Percentiles rank a stretch among this genome's conserved stretches.
These are phyloP conservation scores for Sipha flava DNA, from an alignment of 1,140 invertebrate species.

Conservation along the genomic window DNA sequence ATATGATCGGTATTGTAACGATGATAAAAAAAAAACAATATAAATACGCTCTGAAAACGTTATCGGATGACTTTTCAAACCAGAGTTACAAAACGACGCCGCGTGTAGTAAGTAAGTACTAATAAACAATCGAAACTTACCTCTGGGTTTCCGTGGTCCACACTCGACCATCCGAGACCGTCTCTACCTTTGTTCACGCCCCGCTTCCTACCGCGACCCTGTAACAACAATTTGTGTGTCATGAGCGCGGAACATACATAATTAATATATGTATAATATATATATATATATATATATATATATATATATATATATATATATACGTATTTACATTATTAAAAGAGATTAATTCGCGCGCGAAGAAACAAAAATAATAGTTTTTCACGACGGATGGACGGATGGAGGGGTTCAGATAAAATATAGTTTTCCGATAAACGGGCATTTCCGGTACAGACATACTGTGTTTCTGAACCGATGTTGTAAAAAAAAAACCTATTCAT, in stretches of 20 bases:
- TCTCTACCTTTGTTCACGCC: slow-evolving; percentile 43
- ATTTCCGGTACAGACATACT: no score
- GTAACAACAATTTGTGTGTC: slow-evolving; percentile 40
- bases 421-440: background rate
- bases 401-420: no score
- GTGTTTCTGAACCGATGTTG: no score
- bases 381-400: no score
- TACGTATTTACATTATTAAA: no score
- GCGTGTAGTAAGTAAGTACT: background rate
- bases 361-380: no score
- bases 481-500: background rate
- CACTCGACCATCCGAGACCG: slow-evolving; percentile 46
- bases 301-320: no score
- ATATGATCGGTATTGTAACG: background rate
- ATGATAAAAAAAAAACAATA: background rate
- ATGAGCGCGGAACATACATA: background rate
- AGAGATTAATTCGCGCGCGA: no score
- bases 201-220: slow-evolving; percentile 46
- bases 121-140: slow-evolving; percentile 35
- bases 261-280: no score
- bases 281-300: no score
- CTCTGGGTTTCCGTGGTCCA: slow-evolving; percentile 49
- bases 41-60: background rate
- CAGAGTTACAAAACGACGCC: background rate
- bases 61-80: background rate